Evolutionary conservation across 2,113 vertebrate species (phyloP).

Genomic region (Toxotes jaculatrix): DNA sequence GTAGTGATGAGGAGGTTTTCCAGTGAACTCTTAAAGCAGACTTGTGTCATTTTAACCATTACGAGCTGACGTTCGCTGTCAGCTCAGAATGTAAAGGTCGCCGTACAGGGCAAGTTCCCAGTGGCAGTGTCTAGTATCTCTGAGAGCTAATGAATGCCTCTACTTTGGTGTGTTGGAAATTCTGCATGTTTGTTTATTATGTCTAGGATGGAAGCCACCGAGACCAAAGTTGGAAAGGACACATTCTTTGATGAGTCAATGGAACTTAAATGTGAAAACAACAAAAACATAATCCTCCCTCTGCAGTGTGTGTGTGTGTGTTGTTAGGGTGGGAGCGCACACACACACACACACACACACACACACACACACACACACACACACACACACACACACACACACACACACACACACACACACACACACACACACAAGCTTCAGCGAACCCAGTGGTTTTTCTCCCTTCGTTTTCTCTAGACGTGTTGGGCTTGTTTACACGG

Average conservation of each 20-base stretch:
- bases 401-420: not conserved
- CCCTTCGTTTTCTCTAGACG: slow-evolving; percentile 37
- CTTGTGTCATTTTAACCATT: slow-evolving; percentile 60
- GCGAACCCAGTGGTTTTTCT: slow-evolving; percentile 14
- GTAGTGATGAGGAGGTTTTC: slow-evolving; percentile 42
- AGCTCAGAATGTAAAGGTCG: slow-evolving; percentile 59
- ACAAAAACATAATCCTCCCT: slow-evolving; percentile 34
- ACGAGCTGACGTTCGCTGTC: slow-evolving; percentile 35
- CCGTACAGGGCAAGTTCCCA: slow-evolving; percentile 6
- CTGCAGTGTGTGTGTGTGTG: slow-evolving; percentile 9
- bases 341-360: slow-evolving; percentile 13
- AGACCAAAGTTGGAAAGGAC: slow-evolving; percentile 56
- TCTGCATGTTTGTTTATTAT: slow-evolving; percentile 63
- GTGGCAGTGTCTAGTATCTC: slow-evolving; percentile 10
- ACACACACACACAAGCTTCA: slow-evolving; percentile 13
- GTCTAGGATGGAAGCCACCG: slow-evolving; percentile 48
- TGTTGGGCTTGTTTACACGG: slow-evolving; percentile 58
- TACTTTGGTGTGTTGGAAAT: slow-evolving; percentile 55
- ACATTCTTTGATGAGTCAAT: slow-evolving; percentile 66
- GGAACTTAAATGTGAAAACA: slow-evolving; percentile 52
- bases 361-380: slow-evolving; percentile 11
- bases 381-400: slow-evolving; percentile 4
- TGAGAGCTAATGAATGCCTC: slow-evolving; percentile 37
- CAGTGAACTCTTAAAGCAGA: slow-evolving; percentile 58
- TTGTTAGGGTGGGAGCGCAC: not conserved